Evolutionary conservation across 2,797 vertebrate genomes (phyloP), one percentile per base, ranked within the genome.

Genomic region (Esox lucius): DNA sequence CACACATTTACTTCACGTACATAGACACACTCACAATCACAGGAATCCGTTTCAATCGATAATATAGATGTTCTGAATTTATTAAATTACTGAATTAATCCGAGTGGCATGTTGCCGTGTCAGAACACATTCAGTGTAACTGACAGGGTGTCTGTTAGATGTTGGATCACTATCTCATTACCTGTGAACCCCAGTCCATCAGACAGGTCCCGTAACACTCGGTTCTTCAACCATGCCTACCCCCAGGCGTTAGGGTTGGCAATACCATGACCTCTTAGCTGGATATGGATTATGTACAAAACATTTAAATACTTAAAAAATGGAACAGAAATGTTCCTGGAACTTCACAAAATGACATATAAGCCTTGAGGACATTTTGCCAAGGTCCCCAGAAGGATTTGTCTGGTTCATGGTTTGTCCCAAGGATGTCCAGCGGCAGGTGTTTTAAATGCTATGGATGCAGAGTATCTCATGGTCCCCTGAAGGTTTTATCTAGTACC

Each of bases 221-320:
- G 9, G 53, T 67, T 1, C 17, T 53, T 26, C 69, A 19, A 35
- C 5, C 28, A n/a, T 53, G 48, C 26, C 17, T 51, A 31, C 19
- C 16, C 49, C 26, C 5, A 7, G 46, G 12, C 42, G 73, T 59
- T 76, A 33, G 76, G 72, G 31, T 49, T 73, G 77, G 74, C 31
- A 42, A 69, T 39, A 39, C 35, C 35, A 39, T 5, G 79, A 81
- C 49, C 77, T 86, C 78, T 15, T 71, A 33, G 56, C 39, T 56
- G 71, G 86, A 85, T 90, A 85, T 80, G 72, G 75, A 85, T 91
- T 89, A 91, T 75, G 69, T 83, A 80, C 74, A 61, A 46, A 46
- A 46, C 9, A 2, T 46, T 11, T 13, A 46, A 46, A 46, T 46
- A 13, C 1, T 46, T 46, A 42, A 46, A 46, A 11, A 46, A 46